Conservation (phyloP, 2,113 vertebrate genomes). For the Tenrec ecaudatus region DNA sequence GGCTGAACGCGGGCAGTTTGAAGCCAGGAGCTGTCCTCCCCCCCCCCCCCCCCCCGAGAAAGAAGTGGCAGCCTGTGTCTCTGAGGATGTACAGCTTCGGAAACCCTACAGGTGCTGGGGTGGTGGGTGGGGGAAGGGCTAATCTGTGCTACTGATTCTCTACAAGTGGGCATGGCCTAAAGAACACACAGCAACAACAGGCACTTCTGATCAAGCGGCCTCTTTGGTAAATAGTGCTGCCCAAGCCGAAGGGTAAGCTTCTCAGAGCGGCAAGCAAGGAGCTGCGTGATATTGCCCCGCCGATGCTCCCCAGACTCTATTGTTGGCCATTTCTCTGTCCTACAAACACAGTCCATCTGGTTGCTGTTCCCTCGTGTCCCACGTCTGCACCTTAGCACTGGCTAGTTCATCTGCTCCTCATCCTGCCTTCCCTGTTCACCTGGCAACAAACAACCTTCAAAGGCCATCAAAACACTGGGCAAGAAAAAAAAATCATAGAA, state of each 20-base stretch:
- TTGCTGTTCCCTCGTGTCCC: not conserved
- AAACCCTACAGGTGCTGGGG: not conserved
- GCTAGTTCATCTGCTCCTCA: not conserved
- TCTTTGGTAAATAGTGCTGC: constrained; percentile 21
- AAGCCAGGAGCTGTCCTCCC: too few relatives aligned
- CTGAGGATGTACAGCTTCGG: not conserved
- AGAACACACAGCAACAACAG: not conserved
- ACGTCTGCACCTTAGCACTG: not conserved
- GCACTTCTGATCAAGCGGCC: not conserved
- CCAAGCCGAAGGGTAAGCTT: not conserved
- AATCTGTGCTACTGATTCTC: too few relatives aligned
- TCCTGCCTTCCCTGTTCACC: not conserved
- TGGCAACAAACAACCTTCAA: not conserved
- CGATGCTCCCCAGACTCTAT: not conserved
- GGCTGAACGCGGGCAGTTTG: not conserved
- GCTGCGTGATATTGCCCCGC: not conserved
- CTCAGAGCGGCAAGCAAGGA: not conserved
- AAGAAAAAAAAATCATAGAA: too few relatives aligned
- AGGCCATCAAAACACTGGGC: not conserved
- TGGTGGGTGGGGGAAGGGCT: too few relatives aligned
- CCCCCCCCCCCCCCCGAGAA: too few relatives aligned
- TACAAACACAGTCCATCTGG: not conserved
- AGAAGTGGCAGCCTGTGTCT: not conserved
- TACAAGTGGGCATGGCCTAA: not conserved
- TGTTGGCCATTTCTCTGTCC: not conserved